Percentiles rank a stretch among this genome's conserved stretches.
These are phyloP conservation scores for Tethea ocularis DNA, from an alignment of 2,888 invertebrate genomes.

Conservation along the genomic window DNA sequence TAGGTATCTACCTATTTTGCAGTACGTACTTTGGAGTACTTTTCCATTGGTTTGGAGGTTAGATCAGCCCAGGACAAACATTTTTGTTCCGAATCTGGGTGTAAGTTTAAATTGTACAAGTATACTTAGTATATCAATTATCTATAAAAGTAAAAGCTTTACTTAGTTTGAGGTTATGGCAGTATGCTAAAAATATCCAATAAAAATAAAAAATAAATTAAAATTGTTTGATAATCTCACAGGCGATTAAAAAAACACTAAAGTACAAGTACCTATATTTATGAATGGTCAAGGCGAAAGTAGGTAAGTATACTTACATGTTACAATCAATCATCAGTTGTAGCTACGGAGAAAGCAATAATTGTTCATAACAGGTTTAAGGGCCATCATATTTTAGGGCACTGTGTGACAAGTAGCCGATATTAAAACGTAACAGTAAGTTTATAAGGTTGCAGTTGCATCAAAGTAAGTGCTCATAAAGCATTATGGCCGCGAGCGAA, in stretches of 20 bases:
- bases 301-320: neutral
- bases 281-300: no score
- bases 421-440: neutral
- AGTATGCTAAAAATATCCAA: no score
- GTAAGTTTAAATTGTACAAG: no score
- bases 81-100: no score
- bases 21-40: no score
- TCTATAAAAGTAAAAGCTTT: no score
- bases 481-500: neutral
- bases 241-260: neutral
- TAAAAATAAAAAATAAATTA: neutral
- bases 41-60: no score
- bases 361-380: neutral
- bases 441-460: neutral
- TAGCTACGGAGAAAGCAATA: neutral
- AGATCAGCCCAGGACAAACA: no score
- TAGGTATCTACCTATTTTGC: no score
- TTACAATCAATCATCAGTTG: neutral
- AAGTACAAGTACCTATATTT: neutral
- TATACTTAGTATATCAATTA: no score
- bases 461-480: neutral
- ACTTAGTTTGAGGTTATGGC: no score
- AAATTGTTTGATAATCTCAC: neutral
- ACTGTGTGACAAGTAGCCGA: neutral
- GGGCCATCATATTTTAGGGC: neutral